Percentiles rank a stretch among this genome's conserved stretches.
Evolutionary conservation across 2,888 invertebrate species (phyloP).

Genomic region (Ornithoptera priamus): DNA sequence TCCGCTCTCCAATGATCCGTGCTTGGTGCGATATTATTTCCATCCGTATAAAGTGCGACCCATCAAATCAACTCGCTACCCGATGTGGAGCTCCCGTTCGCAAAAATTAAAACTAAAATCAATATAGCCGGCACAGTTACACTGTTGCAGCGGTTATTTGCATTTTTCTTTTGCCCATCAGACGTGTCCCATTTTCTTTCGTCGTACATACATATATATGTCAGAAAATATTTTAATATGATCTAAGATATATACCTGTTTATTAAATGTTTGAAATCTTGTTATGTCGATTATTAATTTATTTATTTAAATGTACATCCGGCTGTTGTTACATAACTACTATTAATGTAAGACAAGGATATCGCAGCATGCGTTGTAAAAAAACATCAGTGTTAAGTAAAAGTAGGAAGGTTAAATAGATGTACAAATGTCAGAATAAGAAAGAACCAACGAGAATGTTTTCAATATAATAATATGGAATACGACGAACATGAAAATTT

Average conservation of each 20-base stretch:
- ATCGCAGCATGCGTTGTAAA: no score
- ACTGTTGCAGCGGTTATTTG: conserved; percentile 18
- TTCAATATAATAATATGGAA: no score
- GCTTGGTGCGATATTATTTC: conserved; percentile 57
- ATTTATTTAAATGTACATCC: background rate
- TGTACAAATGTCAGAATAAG: no score
- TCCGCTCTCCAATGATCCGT: conserved; percentile 60
- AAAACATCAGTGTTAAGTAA: no score
- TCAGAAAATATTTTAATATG: background rate
- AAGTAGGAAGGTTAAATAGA: no score
- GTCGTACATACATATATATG: background rate
- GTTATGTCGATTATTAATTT: background rate
- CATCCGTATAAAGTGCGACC: conserved; percentile 52
- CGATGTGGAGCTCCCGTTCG: conserved; percentile 42
- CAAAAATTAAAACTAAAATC: conserved; percentile 54
- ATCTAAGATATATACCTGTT: background rate
- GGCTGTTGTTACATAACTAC: no score
- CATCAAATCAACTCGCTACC: conserved; percentile 62
- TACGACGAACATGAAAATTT: no score
- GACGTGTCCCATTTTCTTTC: conserved; percentile 2
- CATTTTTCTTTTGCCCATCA: conserved; percentile 8
- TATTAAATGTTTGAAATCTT: background rate
- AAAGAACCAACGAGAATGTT: no score
- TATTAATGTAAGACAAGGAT: no score
- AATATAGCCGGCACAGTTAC: conserved; percentile 35